Evolutionary conservation across 1,140 invertebrate genomes (phyloP).

Genomic region (Ceratoteleas bidentatus): DNA sequence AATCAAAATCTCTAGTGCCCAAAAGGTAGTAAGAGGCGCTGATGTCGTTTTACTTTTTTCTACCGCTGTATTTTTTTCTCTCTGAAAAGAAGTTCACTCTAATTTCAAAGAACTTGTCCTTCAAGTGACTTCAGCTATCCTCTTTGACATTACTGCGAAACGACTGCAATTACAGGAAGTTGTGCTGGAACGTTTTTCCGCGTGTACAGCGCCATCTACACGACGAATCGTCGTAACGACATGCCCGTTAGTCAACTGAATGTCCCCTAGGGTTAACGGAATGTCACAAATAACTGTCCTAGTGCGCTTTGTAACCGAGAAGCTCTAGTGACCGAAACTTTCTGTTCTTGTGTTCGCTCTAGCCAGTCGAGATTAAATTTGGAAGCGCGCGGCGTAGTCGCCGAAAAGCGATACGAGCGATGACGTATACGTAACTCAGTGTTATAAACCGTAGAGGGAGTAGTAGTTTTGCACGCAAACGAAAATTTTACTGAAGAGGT

Average conservation of each 20-base stretch:
- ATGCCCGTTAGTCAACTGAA: no score
- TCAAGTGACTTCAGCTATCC: no score
- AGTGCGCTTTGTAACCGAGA: constrained; percentile 30
- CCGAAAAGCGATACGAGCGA: constrained; percentile 43
- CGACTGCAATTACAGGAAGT: no score
- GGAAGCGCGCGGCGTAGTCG: constrained; percentile 63
- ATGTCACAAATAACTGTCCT: constrained; percentile 21
- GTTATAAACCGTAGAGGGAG: constrained; percentile 68
- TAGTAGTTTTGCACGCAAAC: constrained; percentile 73
- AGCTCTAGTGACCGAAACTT: constrained; percentile 30
- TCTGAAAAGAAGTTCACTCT: neutral
- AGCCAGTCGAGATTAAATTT: constrained; percentile 36
- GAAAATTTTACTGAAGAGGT: constrained; percentile 72
- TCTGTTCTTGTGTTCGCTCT: constrained; percentile 42
- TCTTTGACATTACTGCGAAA: no score
- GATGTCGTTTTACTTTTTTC: no score
- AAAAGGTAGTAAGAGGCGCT: no score
- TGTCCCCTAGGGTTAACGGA: constrained; percentile 13
- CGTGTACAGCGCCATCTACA: no score
- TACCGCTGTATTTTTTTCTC: no score
- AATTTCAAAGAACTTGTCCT: no score
- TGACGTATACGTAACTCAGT: constrained; percentile 22
- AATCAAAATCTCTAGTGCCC: no score
- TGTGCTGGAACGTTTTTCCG: neutral
- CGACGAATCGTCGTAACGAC: no score